Evolutionary conservation across 2,797 vertebrate genomes (phyloP), one percentile per base, ranked within the genome.

Genomic region (Melanotaenia nigrans): DNA sequence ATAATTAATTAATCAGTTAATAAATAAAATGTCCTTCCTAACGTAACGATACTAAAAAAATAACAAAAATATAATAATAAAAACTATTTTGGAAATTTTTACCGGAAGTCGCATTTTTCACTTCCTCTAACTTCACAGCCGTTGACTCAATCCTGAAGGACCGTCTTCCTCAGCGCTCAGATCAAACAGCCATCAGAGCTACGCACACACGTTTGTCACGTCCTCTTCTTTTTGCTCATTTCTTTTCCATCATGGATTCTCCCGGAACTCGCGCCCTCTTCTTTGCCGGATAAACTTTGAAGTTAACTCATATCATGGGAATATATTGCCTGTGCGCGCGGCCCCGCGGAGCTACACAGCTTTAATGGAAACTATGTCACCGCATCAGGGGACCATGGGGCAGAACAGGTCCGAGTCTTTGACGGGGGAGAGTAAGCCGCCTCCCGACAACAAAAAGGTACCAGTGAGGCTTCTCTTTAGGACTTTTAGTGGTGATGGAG

Each of bases 321-420:
- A 80, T 86, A 73, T 77, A 76, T 60, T 0, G 71, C 42, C 54
- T 70, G 73, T 61, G 84, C 79, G 68, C 71, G 45, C 68, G 73
- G 70, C 69, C 60, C 79, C 71, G 84, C 87, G 88, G 87, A 90
- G 78, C 42, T 81, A 66, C 71, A 18, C 84, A 79, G 87, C 40
- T 92, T 95, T 95, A 83, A 96, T 97, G 96, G 96, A 96, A 92
- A 96, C 89, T 88, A 97, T 97, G 97, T 96, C 96, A 87, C 97
- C 97, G 56, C 96, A 96, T 92, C 96, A 97, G 92, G 95, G 96
- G 88, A 95, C 94, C 89, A 92, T 96, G 83, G 95, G 94, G 72
- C 96, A 95, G 90, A 92, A 90, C 75, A 92, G 96, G 87, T 95
- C 95, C 73, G 95, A 94, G 64, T 96, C 96, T 68, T 86, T 97